phyloP scores from a whole-genome alignment of 2,113 vertebrate species.

The Tichodroma muraria region DNA sequence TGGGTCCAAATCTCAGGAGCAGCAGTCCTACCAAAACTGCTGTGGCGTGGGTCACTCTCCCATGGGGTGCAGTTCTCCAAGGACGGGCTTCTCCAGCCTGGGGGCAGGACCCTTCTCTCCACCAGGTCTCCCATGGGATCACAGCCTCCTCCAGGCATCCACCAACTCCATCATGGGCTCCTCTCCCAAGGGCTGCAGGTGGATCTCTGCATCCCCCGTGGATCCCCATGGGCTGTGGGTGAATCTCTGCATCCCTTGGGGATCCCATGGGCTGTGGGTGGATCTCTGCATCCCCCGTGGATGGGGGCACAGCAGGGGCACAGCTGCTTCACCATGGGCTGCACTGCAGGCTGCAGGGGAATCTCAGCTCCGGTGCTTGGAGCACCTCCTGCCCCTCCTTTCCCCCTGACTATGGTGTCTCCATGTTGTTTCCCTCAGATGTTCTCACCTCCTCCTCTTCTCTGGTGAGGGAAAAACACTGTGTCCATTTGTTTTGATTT shows the following conservation, averaged over 20 bases:
- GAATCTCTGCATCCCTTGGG: not conserved
- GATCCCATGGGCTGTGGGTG: not conserved
- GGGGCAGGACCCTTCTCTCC: not conserved
- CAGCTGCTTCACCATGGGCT: not conserved
- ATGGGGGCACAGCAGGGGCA: not conserved
- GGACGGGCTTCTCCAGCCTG: not conserved
- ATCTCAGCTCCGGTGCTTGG: rapidly evolving
- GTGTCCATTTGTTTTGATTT: not conserved
- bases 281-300: not conserved
- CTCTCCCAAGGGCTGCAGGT: not conserved
- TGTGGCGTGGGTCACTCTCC: not conserved
- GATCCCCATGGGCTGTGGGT: not conserved
- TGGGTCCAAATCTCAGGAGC: not conserved
- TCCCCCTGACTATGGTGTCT: no score
- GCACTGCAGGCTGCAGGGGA: rapidly evolving
- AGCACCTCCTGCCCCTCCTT: not conserved
- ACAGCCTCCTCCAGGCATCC: not conserved
- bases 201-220: not conserved
- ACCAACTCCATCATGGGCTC: rapidly evolving
- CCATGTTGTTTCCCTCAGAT: not conserved
- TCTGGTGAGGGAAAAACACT: not conserved
- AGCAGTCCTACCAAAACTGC: not conserved
- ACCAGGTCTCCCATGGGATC: not conserved
- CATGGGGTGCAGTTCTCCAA: not conserved
- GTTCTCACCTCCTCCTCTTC: not conserved